A percentile compares a stretch with the other conserved stretches of the same genome.
Evolutionary conservation across 2,113 vertebrate species (phyloP).

Genomic region (Myotis yumanensis): DNA sequence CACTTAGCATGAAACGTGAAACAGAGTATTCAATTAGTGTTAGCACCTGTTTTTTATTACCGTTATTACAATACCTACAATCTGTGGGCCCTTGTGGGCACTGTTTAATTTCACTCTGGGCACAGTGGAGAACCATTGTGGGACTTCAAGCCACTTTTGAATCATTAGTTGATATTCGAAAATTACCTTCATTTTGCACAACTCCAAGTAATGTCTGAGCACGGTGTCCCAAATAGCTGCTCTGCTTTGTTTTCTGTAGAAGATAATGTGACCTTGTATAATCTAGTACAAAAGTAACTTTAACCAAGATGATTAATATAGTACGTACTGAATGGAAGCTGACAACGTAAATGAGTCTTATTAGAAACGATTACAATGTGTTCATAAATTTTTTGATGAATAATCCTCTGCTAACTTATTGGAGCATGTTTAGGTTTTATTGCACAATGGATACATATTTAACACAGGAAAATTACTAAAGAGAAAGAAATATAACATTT

Average conservation of each 20-base stretch:
- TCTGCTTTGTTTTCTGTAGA: not conserved
- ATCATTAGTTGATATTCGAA: not conserved
- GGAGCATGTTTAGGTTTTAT: not conserved
- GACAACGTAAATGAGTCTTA: not conserved
- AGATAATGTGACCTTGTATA: not conserved
- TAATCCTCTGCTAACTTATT: not conserved
- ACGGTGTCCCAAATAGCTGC: not conserved
- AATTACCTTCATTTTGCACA: not conserved
- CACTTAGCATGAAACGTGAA: not conserved
- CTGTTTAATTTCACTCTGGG: constrained; percentile 21
- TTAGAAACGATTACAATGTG: not conserved
- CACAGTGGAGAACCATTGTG: not conserved
- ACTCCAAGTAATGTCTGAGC: not conserved
- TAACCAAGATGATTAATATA: not conserved
- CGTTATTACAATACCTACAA: not conserved
- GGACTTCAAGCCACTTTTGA: not conserved
- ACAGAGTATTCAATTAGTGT: not conserved
- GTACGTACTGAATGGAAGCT: not conserved
- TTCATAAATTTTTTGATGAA: constrained; percentile 19
- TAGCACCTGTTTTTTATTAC: constrained; percentile 28
- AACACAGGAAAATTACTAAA: constrained; percentile 13
- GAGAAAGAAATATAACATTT: constrained; percentile 27
- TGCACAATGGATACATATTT: not conserved
- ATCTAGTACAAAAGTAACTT: not conserved
- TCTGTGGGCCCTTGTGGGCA: not conserved